Conservation (phyloP, 2,113 vertebrate genomes). For the Rafetus swinhoei region DNA sequence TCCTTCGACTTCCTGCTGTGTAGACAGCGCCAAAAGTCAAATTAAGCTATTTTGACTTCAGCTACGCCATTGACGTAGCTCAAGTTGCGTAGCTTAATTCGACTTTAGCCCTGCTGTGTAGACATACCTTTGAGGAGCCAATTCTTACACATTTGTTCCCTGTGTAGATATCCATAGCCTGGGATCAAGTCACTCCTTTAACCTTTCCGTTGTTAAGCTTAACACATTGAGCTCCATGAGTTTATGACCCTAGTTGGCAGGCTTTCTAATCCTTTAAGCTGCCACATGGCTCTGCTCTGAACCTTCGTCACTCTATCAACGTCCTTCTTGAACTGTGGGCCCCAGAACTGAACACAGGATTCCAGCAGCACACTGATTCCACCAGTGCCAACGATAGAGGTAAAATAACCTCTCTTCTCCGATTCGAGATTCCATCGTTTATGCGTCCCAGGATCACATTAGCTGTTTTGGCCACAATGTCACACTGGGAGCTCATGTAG, state of each 20-base stretch:
- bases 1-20: too few relatives aligned
- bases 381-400: too few relatives aligned
- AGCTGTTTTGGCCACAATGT: too few relatives aligned
- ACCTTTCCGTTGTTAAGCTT: background rate
- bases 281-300: background rate
- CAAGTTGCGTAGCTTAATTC: too few relatives aligned
- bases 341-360: background rate
- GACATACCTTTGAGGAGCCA: background rate
- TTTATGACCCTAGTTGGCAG: background rate
- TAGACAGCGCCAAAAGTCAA: too few relatives aligned
- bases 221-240: background rate
- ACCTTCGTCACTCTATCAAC: background rate
- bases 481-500: background rate
- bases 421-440: too few relatives aligned
- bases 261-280: background rate
- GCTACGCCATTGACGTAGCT: too few relatives aligned
- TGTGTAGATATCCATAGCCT: background rate
- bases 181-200: background rate
- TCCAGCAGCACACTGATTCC: too few relatives aligned
- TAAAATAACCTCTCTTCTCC: too few relatives aligned
- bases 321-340: background rate
- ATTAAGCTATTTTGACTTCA: too few relatives aligned
- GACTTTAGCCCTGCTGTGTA: too few relatives aligned
- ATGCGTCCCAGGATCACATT: too few relatives aligned
- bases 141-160: background rate